These are phyloP conservation scores for Meloe dianella DNA, from an alignment of 2,888 invertebrate genomes.

Conservation along the genomic window DNA sequence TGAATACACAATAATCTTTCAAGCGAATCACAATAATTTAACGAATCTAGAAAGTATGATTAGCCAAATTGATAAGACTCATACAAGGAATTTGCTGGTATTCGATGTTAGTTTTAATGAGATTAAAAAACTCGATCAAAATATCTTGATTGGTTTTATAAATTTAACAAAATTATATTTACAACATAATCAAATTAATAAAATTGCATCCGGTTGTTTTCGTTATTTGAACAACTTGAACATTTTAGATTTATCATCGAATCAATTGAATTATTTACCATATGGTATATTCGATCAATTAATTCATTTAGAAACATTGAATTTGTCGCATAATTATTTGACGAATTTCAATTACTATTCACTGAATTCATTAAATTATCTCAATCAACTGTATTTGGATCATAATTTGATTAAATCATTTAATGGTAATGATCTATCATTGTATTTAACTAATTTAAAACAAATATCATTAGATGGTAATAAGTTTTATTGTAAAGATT, in stretches of 20 bases:
- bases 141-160: conserved; percentile 3
- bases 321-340: conserved; percentile 13
- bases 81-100: neutral
- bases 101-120: conserved; percentile 18
- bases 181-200: conserved; percentile 14
- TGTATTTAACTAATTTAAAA: neutral
- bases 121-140: neutral
- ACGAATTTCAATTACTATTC: conserved; percentile 5
- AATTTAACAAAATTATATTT: neutral
- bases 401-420: conserved; percentile 16
- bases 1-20: neutral
- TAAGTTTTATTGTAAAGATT: conserved; percentile 13
- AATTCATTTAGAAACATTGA: neutral
- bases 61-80: neutral
- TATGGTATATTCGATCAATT: conserved; percentile 18
- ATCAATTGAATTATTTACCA: conserved; percentile 5
- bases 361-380: conserved; percentile 3
- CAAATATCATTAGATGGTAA: conserved; percentile 15
- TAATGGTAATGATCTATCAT: neutral
- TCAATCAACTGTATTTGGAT: conserved; percentile 11
- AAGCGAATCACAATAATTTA: neutral
- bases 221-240: neutral
- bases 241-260: conserved; percentile 15
- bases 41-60: conserved; percentile 2
- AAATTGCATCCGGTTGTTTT: conserved; percentile 8